Conservation (phyloP, 2,888 invertebrate genomes). For the Apamea crenata region DNA sequence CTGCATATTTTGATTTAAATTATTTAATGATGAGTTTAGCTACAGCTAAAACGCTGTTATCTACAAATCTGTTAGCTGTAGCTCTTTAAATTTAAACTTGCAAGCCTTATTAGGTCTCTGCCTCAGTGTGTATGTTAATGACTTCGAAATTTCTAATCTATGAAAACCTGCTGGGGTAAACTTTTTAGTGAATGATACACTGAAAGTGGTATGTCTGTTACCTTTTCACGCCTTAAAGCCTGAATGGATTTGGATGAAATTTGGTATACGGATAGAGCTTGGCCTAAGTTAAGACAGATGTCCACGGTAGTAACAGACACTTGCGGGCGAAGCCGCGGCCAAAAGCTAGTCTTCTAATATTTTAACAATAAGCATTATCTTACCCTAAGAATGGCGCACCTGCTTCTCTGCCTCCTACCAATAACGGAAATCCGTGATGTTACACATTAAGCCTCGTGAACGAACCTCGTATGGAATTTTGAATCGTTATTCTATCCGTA, state of each 20-base stretch:
- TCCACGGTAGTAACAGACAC: no score
- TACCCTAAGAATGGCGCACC: constrained; percentile 30
- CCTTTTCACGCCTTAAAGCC: no score
- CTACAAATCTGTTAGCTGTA: neutral
- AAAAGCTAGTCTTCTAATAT: neutral
- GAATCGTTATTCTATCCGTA: constrained; percentile 67
- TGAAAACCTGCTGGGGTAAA: neutral
- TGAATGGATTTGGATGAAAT: no score
- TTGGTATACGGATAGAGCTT: no score
- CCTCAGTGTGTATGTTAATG: neutral
- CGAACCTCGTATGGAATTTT: constrained; percentile 64
- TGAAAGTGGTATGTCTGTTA: neutral
- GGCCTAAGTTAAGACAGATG: no score
- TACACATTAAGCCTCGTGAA: constrained; percentile 58
- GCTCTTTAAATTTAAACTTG: neutral
- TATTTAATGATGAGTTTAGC: neutral
- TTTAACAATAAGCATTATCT: neutral
- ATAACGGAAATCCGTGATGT: constrained; percentile 64
- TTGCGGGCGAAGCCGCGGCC: neutral
- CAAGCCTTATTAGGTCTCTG: neutral
- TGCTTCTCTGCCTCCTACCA: constrained; percentile 32
- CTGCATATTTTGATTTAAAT: constrained; percentile 6
- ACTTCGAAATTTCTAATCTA: no score
- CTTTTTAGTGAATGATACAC: neutral
- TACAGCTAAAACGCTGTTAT: neutral